phyloP scores from a whole-genome alignment of 37 sponge, comb jelly and placozoan species.

The Cladorhizidae sp. region DNA sequence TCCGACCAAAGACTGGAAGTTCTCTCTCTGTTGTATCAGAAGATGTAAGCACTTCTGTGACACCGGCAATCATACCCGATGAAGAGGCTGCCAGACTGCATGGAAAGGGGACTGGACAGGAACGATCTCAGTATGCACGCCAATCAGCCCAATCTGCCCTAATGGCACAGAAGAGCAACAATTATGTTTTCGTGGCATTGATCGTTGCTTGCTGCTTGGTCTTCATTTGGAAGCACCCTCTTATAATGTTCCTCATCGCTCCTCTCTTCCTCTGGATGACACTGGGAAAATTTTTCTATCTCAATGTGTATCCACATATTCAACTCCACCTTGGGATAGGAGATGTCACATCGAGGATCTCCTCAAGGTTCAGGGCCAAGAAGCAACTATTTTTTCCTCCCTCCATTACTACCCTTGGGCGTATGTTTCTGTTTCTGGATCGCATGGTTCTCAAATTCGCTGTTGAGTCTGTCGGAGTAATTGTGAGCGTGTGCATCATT shows the following conservation, averaged over 20 bases:
- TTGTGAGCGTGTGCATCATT: slow-evolving; percentile 49
- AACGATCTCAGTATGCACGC: too few relatives aligned
- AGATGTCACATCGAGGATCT: not conserved
- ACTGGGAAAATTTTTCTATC: not conserved
- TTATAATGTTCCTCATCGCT: slow-evolving; percentile 19
- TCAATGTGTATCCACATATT: not conserved
- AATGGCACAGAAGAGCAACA: not conserved
- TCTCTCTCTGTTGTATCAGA: too few relatives aligned
- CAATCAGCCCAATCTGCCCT: too few relatives aligned
- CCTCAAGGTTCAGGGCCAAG: not conserved
- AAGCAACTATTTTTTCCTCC: slow-evolving; percentile 12
- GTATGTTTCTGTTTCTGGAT: slow-evolving; percentile 18
- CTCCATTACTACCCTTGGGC: slow-evolving; percentile 21
- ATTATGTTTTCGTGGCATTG: slow-evolving; percentile 26
- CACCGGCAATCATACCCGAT: too few relatives aligned
- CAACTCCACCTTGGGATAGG: not conserved
- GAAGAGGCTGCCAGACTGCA: too few relatives aligned
- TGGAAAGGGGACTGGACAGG: too few relatives aligned
- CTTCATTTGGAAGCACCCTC: slow-evolving; percentile 35
- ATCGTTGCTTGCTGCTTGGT: slow-evolving; percentile 22
- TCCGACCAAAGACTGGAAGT: too few relatives aligned
- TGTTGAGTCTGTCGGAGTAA: slow-evolving; percentile 17
- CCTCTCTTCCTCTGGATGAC: slow-evolving; percentile 26
- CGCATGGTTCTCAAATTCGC: not conserved
- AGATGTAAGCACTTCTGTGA: too few relatives aligned